Base-by-base conservation (phyloP, 2,113 vertebrate species). In the Hemibagrus wyckioides region DNA sequence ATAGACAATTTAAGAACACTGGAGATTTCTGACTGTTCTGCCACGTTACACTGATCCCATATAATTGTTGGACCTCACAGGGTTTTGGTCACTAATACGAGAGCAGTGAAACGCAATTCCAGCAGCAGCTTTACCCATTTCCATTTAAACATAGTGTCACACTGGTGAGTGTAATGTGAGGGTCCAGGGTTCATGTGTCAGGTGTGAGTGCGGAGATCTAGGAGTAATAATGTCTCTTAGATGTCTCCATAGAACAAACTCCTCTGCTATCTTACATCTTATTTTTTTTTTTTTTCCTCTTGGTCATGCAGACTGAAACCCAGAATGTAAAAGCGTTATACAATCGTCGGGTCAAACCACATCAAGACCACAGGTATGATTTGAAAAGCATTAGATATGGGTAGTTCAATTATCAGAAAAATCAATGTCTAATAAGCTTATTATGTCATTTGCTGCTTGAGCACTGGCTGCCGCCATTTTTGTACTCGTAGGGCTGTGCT, bases 351-450 rank as follows among this genome's bases (percentile, higher is more conserved):
- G 65, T 67, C 61, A 85, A 30, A 83, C 41, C 6, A 76, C 44
- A 67, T 54, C 50, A 36, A 79, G 69, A 65, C 85, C 80, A 52
- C 71, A 67, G 73, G 77, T 81, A 28, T 85, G 87, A 90, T 90
- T 89, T 90, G 82, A 79, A 87, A 88, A 89, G 71, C 67, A 84
- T 87, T 56, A 19, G 25, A 57, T 84, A 63, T 76, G 57, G 80
- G 82, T 86, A 36, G 69, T 28, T 92, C 86, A 90, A 89, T 89
- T 75, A 77, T 69, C 54, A 82, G 33, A 61, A 89, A 89, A 88
- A 91, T 92, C 89, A 80, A 91, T 90, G 83, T 77, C 81, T 90
- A 91, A 87, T 91, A 87, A 77, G 79, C 82, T 86, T 56, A 61
- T 90, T 81, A 87, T 79, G 81, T 25, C 85, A 88, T 86, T 88